Evolutionary conservation across 2,113 vertebrate genomes (phyloP), one percentile per base, ranked within the genome.

Genomic region (Bothrops jararaca): DNA sequence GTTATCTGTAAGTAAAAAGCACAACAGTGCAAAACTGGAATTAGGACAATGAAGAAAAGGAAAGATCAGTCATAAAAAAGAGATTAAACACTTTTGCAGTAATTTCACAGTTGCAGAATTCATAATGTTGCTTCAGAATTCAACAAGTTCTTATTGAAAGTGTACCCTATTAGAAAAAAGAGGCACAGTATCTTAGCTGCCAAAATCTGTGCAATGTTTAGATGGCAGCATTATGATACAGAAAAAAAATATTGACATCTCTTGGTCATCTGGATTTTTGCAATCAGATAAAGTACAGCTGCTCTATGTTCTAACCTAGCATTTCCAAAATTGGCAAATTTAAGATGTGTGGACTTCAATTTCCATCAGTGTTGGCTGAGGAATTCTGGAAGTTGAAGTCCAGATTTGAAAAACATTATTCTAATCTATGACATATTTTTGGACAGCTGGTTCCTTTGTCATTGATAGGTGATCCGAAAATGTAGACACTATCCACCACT

Each of bases 61-160:
- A 23, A 60, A 34, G 48, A 91, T 86, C 42, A 91, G 42, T n/a
- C 42, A 86, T 54, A 58, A 56, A 86, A 45, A 85, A 48, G 34
- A 85, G 48, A 29, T n/a, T 12, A 58, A 58, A 26, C 42, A 60
- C 20, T 48, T 50, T 60, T 34, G 26, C 58, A 22, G 22, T 88
- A 64, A 92, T 92, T 92, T 92, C 91, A 86, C 85, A 88, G n/a
- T 34, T 88, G 91, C 39, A 53, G 23, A 64, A 26, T 88, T 92
- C 12, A 10, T 48, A 23, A 92, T 69, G 42, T 18, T 69, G 86
- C 22, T 45, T 88, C 57, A 88, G 56, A 64, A 92, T 53, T 60
- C 58, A 91, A 86, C 42, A 48, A 48, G 39, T 22, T 80, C 22
- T 88, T 53, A 29, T 60, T 23, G 23, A 15, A 74, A 42, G 29